phyloP scores from a whole-genome alignment of 2,888 invertebrate genomes.

The Taphrorychus bicolor region DNA sequence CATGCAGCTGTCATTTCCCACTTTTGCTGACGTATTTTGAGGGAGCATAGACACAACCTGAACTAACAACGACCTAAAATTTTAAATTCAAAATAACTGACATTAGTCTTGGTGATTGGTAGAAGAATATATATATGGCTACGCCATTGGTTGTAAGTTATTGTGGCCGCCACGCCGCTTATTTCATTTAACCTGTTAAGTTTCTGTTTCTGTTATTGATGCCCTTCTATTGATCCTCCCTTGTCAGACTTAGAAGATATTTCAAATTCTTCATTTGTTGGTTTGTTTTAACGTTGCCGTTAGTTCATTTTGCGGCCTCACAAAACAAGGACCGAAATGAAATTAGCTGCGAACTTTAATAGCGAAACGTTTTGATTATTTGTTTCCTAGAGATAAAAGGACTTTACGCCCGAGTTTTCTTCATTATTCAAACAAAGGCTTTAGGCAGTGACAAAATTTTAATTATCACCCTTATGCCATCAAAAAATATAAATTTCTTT shows the following conservation, averaged over 20 bases:
- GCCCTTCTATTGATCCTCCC: conserved; percentile 37
- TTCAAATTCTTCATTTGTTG: conserved; percentile 42
- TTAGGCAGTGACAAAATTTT: background rate
- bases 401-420: conserved; percentile 12
- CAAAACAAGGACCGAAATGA: conserved; percentile 34
- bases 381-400: conserved; percentile 29
- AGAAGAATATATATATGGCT: background rate
- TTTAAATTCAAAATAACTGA: no score
- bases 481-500: background rate
- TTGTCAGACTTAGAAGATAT: conserved; percentile 42
- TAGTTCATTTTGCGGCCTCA: conserved; percentile 36
- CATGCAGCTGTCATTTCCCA: no score
- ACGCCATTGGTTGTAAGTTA: conserved; percentile 30
- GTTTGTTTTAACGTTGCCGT: conserved; percentile 35
- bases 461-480: background rate
- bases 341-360: conserved; percentile 36
- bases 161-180: conserved; percentile 34
- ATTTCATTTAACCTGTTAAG: conserved; percentile 42
- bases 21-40: no score
- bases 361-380: conserved; percentile 36
- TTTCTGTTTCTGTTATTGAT: conserved; percentile 42
- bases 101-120: no score
- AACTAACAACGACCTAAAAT: no score
- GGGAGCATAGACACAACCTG: no score
- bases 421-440: background rate